Conservation (phyloP, 2,797 vertebrate species). For the Cossypha caffra region DNA sequence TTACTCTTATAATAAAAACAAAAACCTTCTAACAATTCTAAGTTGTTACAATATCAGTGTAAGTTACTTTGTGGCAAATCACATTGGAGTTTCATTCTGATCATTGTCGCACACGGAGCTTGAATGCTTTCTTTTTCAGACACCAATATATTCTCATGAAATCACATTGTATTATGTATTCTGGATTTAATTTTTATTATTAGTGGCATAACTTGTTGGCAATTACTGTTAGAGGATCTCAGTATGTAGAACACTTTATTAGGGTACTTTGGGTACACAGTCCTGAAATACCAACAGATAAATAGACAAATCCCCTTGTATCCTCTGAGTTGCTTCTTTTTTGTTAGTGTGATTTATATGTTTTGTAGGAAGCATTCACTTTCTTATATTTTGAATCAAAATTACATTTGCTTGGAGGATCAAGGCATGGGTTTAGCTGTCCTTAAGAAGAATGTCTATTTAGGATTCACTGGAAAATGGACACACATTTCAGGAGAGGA, state of each 20-base stretch:
- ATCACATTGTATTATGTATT: neutral
- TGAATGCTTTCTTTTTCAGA: neutral
- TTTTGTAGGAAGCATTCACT: neutral
- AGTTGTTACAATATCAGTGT: neutral
- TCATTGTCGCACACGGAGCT: neutral
- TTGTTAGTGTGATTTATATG: neutral
- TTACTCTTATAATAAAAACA: neutral
- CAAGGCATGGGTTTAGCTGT: neutral
- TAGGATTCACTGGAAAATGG: neutral
- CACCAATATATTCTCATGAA: neutral
- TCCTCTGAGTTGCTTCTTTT: neutral
- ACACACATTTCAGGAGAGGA: neutral
- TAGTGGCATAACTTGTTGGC: neutral
- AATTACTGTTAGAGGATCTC: neutral
- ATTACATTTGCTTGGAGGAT: neutral
- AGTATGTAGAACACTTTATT: neutral
- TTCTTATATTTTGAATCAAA: neutral
- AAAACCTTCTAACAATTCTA: neutral
- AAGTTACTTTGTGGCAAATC: neutral
- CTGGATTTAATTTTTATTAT: neutral
- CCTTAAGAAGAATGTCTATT: neutral
- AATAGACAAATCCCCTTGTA: neutral
- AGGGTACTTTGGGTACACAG: neutral
- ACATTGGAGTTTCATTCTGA: neutral
- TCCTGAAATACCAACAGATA: neutral